Evolutionary conservation across 1,140 invertebrate species (phyloP), one percentile per base, ranked within the genome.

Genomic region (Hesperophylax magnus): DNA sequence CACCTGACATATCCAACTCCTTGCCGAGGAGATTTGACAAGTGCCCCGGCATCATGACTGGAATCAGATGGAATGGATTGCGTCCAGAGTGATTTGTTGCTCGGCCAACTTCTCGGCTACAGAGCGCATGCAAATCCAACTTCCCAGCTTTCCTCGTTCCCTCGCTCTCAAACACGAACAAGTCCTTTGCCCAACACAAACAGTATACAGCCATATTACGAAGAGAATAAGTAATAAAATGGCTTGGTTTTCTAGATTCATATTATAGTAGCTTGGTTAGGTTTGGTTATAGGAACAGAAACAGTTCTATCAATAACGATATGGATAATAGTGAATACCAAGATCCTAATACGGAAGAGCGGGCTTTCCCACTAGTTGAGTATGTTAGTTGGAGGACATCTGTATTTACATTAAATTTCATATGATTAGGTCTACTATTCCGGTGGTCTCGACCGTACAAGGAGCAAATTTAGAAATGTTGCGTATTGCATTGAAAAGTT

Each of bases 11-110:
- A 56, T 56, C 72, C 53, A 60, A 75, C 72, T 75, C 72, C 72
- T 75, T 31, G 72, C 69, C 53, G 24, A 58, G 72, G 56, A 75
- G 72, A 75, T 75, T 75, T 75, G 72, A 75, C 72, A 75, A 60
- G 53, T 75, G 72, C 53, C 72, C 72, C 72, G 27, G 24, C 72
- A 75, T 75, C 72, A 27, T 75, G 72, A 56, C 72, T 75, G 15
- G 56, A 54, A 75, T 75, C 72, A 60, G 72, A 56, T 75, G 72
- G 53, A 75, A 56, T 75, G 53, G 72, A 75, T 75, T 75, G 24
- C 56, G 27, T 56, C 56, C 24, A 8, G 72, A 9, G 22, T 75
- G 72, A 75, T 75, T 75, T 75, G 72, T 75, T 54, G 52, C 53
- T 22, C 56, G 69, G 15, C 1, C 18, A n/a, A 14, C 61, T 65